phyloP scores from a whole-genome alignment of 2,888 invertebrate species.

The Pseudococcus longispinus region DNA sequence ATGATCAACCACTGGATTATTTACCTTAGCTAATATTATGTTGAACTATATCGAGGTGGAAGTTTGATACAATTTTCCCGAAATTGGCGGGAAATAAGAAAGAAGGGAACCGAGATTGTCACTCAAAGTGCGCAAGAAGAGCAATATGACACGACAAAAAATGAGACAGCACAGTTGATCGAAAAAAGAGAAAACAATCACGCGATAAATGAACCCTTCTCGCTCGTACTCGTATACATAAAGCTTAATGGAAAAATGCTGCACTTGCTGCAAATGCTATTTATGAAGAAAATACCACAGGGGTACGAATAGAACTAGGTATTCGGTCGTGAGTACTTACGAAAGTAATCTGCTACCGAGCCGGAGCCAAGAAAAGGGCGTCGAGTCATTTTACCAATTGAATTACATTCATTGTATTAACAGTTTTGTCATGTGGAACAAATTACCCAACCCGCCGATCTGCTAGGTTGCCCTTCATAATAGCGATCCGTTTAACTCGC shows the following conservation, averaged over 20 bases:
- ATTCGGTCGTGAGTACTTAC: not conserved
- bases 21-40: too few species aligned
- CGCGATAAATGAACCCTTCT: not conserved
- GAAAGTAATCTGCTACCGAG: not conserved
- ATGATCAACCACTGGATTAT: too few species aligned
- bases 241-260: not conserved
- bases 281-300: not conserved
- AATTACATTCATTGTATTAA: conserved; percentile 55
- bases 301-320: not conserved
- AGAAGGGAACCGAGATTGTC: too few species aligned
- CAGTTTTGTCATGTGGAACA: conserved; percentile 52
- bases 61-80: too few species aligned
- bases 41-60: too few species aligned
- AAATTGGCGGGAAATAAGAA: too few species aligned
- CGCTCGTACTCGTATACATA: not conserved
- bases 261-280: not conserved
- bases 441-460: conserved; percentile 29
- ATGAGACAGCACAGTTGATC: too few species aligned
- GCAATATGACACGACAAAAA: too few species aligned
- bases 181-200: not conserved
- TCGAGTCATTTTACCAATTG: conserved; percentile 33
- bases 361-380: not conserved
- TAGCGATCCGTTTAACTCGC: conserved; percentile 24
- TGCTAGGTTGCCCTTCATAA: not conserved
- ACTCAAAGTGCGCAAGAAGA: too few species aligned